Base-by-base conservation (phyloP, 2,888 invertebrate species). In the Drosophila pegasa region DNA sequence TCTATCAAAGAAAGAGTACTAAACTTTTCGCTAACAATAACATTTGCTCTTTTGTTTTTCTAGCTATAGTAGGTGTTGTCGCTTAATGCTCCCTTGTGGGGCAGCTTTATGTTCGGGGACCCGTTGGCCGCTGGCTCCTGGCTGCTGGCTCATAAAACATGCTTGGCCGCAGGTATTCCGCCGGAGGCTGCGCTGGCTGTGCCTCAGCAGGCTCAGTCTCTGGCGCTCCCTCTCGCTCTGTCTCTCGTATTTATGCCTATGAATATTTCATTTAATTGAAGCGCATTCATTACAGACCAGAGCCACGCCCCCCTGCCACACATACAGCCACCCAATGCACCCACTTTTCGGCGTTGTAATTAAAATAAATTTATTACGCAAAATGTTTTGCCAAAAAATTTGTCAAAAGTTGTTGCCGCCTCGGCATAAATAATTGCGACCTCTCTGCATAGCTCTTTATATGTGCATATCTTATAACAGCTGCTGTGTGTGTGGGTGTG, bases 231-330 rank as follows among this genome's bases (percentile, higher is more conserved):
- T 27, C n/a, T 27, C 59, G 43, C n/a, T 25, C 22, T 8, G 50
- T 38, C 18, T 20, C 37, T 22, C 25, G 75, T 77, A 84, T 87
- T 87, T 84, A 82, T 83, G 78, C 70, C 87, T 76, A 84, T 87
- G 84, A 84, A 84, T 84, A 87, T 84, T 84, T 84, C 87, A 87
- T 82, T 85, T 84, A 84, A 84, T 84, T 84, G 87, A 85, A 84
- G 80, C 85, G 82, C 84, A 84, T 84, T 87, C 85, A 84, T 84
- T 87, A 87, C 66, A 52, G 50, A 66, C 70, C 76, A 64, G 72
- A 68, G 67, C 55, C 61, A 47, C 51, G 45, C 56, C 47, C 52
- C 41, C 25, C n/a, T n/a, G n/a, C n/a, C n/a, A n/a, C n/a, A n/a
- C n/a, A n/a, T n/a, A 22, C 37, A 31, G n/a, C 25, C 43, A n/a